Evolutionary conservation across 1,140 invertebrate species (phyloP), one percentile per base, ranked within the genome.

Genomic region (Drosophila nigrodunni): DNA sequence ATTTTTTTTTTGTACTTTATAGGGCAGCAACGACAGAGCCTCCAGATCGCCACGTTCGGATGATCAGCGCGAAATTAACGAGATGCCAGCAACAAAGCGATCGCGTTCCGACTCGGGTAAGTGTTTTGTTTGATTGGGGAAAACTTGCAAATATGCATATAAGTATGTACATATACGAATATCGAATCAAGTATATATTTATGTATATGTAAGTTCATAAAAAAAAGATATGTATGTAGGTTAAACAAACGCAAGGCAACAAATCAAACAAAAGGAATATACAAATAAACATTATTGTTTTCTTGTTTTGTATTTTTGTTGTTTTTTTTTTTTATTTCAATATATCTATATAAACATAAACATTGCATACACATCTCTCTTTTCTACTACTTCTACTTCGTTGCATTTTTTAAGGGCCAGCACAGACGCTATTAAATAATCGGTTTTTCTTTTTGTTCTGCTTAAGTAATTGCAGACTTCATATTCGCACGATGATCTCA

Each of bases 401-500:
- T 90, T 87, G 82, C 79, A 80, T 91, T 89, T 80, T 70, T 81
- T 69, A 66, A 87, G 74, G 86, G 82, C 80, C 82, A 86, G 87
- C 78, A 87, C 72, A 86, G 86, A 90, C 87, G 82, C 73, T 89
- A 90, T 83, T 90, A 90, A 90, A 90, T 90, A 90, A 90, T 90
- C 86, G 86, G 86, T 90, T 89, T 88, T 91, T 91, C 90, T 90
- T 91, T 82, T 90, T 91, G 90, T 91, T 91, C 90, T 91, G 90
- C 90, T 91, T 91, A 91, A 91, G 90, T 91, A 90, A 91, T 91
- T 91, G 90, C 90, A 91, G 90, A 91, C 90, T 90, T 90, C 85
- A 86, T 90, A 89, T 81, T 79, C 85, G 85, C 85, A 89, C 85
- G 85, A 89, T 89, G 85, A 89, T 86, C 85, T 89, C 85, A 77